Percentiles rank a stretch among this genome's conserved stretches.
These are phyloP conservation scores for Orbicella faveolata DNA, from an alignment of 64 coral and sea anemone species.

Conservation along the genomic window DNA sequence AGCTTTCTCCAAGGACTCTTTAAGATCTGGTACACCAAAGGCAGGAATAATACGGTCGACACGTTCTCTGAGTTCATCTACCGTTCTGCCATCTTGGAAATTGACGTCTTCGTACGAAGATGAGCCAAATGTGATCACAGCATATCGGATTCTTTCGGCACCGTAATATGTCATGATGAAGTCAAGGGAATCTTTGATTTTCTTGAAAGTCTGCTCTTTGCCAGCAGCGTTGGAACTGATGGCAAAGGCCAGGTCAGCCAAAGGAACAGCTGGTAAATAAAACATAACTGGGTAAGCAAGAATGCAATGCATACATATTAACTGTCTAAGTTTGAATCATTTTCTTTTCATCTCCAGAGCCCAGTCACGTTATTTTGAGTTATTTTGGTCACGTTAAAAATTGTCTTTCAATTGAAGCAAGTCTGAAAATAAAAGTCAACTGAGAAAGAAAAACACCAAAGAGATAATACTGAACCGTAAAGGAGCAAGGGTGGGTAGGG, in stretches of 20 bases:
- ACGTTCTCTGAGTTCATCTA: slow-evolving; percentile 47
- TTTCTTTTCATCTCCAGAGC: too few species aligned
- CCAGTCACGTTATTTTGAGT: too few species aligned
- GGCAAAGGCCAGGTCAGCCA: slow-evolving; percentile 77
- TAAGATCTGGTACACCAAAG: slow-evolving; percentile 15
- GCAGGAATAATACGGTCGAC: slow-evolving; percentile 17
- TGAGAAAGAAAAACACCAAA: too few species aligned
- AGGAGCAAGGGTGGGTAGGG: too few species aligned
- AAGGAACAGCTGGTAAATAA: slow-evolving; percentile 23
- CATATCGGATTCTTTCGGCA: slow-evolving; percentile 65
- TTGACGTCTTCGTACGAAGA: slow-evolving; percentile 32
- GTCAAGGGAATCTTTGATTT: slow-evolving; percentile 73
- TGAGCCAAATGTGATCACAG: slow-evolving; percentile 56
- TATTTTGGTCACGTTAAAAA: too few species aligned
- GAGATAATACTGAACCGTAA: too few species aligned
- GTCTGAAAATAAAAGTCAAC: too few species aligned
- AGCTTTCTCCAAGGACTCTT: slow-evolving; percentile 36
- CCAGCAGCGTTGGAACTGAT: slow-evolving; percentile 63
- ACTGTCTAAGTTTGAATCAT: too few species aligned
- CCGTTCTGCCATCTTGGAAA: slow-evolving; percentile 42
- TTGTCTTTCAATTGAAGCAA: too few species aligned
- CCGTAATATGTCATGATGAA: slow-evolving; percentile 72
- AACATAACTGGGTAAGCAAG: background rate
- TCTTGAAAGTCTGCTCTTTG: slow-evolving; percentile 59
- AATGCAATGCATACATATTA: background rate